phyloP scores from a whole-genome alignment of 2,888 invertebrate species.

The Drosophila quinaria region DNA sequence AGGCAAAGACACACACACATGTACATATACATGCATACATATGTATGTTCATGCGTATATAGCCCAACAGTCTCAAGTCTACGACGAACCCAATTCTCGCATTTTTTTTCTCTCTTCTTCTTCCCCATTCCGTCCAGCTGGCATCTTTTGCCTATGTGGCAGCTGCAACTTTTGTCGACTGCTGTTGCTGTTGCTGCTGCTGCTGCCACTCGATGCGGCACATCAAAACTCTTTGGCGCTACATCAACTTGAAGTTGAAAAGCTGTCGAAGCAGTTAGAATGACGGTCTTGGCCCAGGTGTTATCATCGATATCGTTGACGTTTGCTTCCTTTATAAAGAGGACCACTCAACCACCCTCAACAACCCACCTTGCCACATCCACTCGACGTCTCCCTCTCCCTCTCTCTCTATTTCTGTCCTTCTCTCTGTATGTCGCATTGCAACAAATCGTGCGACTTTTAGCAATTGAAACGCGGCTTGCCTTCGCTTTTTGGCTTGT shows the following conservation, averaged over 20 bases:
- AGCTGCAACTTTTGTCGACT: conserved; percentile 64
- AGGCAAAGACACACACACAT: conserved; percentile 17
- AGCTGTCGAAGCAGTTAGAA: conserved; percentile 68
- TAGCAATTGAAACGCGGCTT: conserved; percentile 63
- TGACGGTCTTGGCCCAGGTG: conserved; percentile 63
- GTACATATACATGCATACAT: not conserved
- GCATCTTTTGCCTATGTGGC: conserved; percentile 67
- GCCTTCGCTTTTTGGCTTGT: conserved; percentile 26
- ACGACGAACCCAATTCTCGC: conserved; percentile 22
- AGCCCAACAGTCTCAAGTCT: conserved; percentile 10
- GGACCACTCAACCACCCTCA: conserved; percentile 35
- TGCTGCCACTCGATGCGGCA: conserved; percentile 72
- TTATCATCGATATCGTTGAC: conserved; percentile 78
- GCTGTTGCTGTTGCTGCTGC: conserved; percentile 36
- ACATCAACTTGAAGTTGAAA: conserved; percentile 70
- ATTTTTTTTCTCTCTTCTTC: conserved; percentile 3
- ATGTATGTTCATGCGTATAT: conserved; percentile 13
- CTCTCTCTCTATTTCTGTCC: conserved; percentile 1
- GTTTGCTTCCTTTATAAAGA: conserved; percentile 62
- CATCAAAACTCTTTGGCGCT: conserved; percentile 71
- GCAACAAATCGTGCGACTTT: conserved; percentile 71
- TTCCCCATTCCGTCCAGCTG: conserved; percentile 36
- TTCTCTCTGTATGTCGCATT: conserved; percentile 38
- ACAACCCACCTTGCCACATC: conserved; percentile 21
- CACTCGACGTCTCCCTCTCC: conserved; percentile 16